Evolutionary conservation across 2,113 vertebrate species (phyloP), one percentile per base, ranked within the genome.

Genomic region (Mugil cephalus): DNA sequence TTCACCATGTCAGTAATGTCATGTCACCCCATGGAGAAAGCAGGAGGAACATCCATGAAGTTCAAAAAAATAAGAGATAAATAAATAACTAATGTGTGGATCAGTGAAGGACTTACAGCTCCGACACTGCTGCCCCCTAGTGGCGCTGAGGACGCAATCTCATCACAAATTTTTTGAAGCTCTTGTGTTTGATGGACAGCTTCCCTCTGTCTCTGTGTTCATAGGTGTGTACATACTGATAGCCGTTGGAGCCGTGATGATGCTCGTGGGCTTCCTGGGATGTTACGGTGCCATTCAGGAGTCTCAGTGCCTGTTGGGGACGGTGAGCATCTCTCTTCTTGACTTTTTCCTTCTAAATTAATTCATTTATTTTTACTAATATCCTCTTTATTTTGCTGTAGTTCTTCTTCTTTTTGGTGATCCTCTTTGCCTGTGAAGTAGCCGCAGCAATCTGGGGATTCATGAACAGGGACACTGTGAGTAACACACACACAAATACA

Each of bases 211-310:
- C 2, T 77, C 8, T 50, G 1, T 75, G 8, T 64, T 58, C 21
- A 1, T 89, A 98, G 98, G 98, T 85, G 96, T 99, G 87, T 98
- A 99, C 92, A 99, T 99, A 83, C 92, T 99, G 87, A 99, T 99
- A 0, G 96, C 96, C 0, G 97, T 99, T 0, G 97, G 98, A 1
- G 97, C 98, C 0, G 96, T 99, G 83, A 99, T 99, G 98, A 99
- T 99, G 98, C 96, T 99, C 0, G 98, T 99, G 13, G 98, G 98
- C 17, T 99, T 99, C 88, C 94, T 99, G 13, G 98, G 98, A 86
- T 99, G 98, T 91, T 99, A 98, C 1, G 98, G 98, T 0, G 98
- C 98, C 79, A 99, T 99, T 85, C 98, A 99, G 90, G 98, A 99
- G 84, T 99, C 98, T 34, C 98, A 99, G 92, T 99, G 98, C 86